A percentile compares a stretch with the other conserved stretches of the same genome.
Evolutionary conservation across 2,113 vertebrate genomes (phyloP).

Genomic region (Galbula dea): DNA sequence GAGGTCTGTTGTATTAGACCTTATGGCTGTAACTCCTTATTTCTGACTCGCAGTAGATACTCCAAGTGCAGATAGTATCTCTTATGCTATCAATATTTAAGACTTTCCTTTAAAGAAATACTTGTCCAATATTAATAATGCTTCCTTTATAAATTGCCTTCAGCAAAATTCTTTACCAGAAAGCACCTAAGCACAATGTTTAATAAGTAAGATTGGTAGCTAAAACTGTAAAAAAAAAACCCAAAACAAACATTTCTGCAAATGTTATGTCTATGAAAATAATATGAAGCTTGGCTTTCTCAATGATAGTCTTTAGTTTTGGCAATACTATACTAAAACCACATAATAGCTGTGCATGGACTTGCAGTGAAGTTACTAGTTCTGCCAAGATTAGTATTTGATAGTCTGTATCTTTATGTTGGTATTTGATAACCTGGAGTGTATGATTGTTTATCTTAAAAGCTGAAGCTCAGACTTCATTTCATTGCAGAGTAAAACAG

Average conservation of each 20-base stretch:
- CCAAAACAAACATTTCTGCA: neutral
- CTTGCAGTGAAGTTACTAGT: neutral
- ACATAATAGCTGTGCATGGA: neutral
- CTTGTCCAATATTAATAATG: neutral
- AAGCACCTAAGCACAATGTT: neutral
- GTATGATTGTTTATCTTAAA: neutral
- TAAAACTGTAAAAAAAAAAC: neutral
- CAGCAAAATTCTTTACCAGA: neutral
- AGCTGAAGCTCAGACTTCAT: neutral
- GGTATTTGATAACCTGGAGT: neutral
- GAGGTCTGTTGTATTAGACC: neutral
- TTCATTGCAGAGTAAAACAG: neutral
- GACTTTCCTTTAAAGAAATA: neutral
- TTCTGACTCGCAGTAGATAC: neutral
- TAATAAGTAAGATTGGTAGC: neutral
- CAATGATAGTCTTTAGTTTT: neutral
- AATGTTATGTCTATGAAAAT: neutral
- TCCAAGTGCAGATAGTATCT: neutral
- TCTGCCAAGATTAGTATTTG: neutral
- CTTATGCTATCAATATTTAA: neutral
- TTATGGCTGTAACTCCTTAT: neutral
- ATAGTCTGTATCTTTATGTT: neutral
- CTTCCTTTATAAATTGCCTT: neutral
- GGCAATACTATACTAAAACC: neutral
- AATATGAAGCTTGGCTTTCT: neutral